Conservation (phyloP, 2,113 vertebrate genomes). For the Anoplopoma fimbria region DNA sequence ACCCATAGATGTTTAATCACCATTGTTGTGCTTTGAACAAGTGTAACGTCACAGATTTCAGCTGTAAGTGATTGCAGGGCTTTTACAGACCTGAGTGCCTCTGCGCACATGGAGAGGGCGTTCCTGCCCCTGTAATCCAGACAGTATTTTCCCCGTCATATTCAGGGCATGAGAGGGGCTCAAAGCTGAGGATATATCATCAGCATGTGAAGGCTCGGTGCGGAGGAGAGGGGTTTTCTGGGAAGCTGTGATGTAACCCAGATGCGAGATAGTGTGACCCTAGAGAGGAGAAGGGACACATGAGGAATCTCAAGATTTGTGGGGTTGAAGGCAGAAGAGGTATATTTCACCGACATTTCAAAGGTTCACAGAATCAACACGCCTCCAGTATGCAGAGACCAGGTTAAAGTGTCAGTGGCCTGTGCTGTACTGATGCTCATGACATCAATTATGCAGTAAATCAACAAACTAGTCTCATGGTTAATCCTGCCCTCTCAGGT, state of each 20-base stretch:
- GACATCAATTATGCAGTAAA: slow-evolving; percentile 59
- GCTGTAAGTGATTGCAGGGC: slow-evolving; percentile 1
- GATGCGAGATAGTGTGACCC: slow-evolving; percentile 72
- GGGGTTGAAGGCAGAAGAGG: slow-evolving; percentile 15
- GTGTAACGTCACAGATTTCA: background rate
- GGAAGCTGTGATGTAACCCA: slow-evolving; percentile 74
- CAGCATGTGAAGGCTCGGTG: slow-evolving; percentile 35
- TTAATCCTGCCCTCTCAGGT: slow-evolving; percentile 50
- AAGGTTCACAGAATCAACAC: slow-evolving; percentile 32
- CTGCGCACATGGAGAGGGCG: background rate
- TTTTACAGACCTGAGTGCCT: background rate
- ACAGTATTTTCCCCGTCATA: background rate
- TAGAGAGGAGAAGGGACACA: slow-evolving; percentile 3
- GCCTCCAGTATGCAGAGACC: background rate
- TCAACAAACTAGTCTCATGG: slow-evolving; percentile 48
- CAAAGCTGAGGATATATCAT: slow-evolving; percentile 59
- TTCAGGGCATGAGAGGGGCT: slow-evolving; percentile 26
- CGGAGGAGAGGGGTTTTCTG: slow-evolving; percentile 52
- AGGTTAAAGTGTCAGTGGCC: background rate
- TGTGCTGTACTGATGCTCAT: slow-evolving; percentile 31
- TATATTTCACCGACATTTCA: slow-evolving; percentile 60
- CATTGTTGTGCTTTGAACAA: background rate
- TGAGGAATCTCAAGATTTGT: slow-evolving; percentile 45
- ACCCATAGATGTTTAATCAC: background rate
- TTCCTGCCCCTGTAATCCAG: slow-evolving; percentile 15